These are phyloP conservation scores for Drosophila serrata DNA, from an alignment of 1,140 invertebrate species.

Conservation along the genomic window DNA sequence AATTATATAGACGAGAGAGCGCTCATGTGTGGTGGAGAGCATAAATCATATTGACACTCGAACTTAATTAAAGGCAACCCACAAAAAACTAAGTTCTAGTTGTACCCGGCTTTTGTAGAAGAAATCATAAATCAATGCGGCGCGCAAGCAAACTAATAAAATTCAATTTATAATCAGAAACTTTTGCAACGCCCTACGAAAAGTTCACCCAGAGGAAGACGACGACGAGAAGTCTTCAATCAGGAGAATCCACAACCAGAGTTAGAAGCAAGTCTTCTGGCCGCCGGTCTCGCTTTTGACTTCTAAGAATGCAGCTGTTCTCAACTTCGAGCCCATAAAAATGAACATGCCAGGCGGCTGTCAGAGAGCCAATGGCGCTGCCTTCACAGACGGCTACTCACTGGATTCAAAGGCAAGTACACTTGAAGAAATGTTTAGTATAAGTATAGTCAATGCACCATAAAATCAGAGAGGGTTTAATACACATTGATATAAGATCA, in stretches of 20 bases:
- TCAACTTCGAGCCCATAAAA: constrained; percentile 60
- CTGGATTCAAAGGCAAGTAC: neutral
- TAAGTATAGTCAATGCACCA: no score
- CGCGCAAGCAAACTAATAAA: constrained; percentile 70
- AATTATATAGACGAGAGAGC: constrained; percentile 63
- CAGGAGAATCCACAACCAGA: constrained; percentile 44
- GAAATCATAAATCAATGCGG: constrained; percentile 80
- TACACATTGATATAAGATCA: neutral
- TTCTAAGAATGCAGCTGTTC: constrained; percentile 74
- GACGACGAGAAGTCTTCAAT: constrained; percentile 47
- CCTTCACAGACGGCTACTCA: constrained; percentile 73
- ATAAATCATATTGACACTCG: constrained; percentile 77
- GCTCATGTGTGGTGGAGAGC: constrained; percentile 48
- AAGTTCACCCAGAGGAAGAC: constrained; percentile 11
- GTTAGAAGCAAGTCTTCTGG: constrained; percentile 16
- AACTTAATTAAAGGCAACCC: constrained; percentile 70
- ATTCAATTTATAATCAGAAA: constrained; percentile 81
- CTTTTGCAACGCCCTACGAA: constrained; percentile 69
- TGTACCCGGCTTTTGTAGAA: constrained; percentile 37
- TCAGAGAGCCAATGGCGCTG: constrained; percentile 68
- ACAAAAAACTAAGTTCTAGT: constrained; percentile 46
- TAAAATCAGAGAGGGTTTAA: neutral
- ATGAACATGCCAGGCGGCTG: constrained; percentile 76
- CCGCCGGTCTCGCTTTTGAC: constrained; percentile 46
- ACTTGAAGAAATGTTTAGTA: neutral